Evolutionary conservation across 2,113 vertebrate genomes (phyloP), one percentile per base, ranked within the genome.

Genomic region (Melanerpes formicivorus): DNA sequence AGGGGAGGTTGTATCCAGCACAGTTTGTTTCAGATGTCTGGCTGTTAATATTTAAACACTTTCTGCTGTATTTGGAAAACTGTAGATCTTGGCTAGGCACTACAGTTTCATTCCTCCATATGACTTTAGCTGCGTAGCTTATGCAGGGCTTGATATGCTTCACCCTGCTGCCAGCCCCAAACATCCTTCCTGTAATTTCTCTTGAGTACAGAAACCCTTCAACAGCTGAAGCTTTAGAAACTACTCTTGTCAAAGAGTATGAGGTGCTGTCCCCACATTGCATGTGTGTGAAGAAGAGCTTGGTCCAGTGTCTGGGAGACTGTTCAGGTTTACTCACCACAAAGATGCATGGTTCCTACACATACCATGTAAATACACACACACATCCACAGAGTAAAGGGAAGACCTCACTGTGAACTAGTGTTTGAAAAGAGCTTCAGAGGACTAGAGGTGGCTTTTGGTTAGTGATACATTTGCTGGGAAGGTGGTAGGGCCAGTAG

Each of bases 11-110:
- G 88, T 80, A 63, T 67, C 76, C 60, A 70, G 15, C 37, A 70
- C 55, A n/a, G 60, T 85, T 95, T 93, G 73, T 93, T 93, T 93
- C 80, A 58, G 44, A n/a, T 85, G 50, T 84, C 82, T 83, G 48
- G 11, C 52, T 93, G 60, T 76, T 93, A 79, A 59, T 42, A 25
- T 87, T 93, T 71, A 52, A 91, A 80, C 25, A 34, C 48, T 84
- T 85, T 78, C 56, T 87, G 52, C 56, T 82, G 9, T 85, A 54
- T 89, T 80, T 73, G 59, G 42, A 87, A 87, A 87, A 76, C 66
- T 80, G 10, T 48, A 19, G 32, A 54, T 77, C 80, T 93, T 85
- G 87, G 59, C 67, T 62, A 82, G 75, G 40, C 54, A n/a, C 56
- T 75, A 77, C 59, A 78, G 52, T 65, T 75, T 64, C 9, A 3